A percentile compares a stretch with the other conserved stretches of the same genome.
Conservation (phyloP, 2,888 invertebrate genomes). For the Chydorus sphaericus region DNA sequence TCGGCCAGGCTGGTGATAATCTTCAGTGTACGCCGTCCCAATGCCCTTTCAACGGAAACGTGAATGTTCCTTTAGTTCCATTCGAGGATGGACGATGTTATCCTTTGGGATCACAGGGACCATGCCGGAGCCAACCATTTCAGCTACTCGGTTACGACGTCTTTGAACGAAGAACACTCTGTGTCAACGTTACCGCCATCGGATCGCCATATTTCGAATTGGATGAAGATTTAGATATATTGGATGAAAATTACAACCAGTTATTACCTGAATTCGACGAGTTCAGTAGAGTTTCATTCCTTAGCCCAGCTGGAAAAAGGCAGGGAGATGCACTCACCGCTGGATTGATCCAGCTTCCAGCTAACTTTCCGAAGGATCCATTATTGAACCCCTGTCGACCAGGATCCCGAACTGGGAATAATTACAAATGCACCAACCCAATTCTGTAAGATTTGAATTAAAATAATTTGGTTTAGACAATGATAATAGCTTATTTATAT, state of each 20-base stretch:
- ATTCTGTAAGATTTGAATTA: background rate
- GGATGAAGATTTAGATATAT: background rate
- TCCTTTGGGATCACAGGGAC: constrained; percentile 7
- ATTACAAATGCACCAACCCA: constrained; percentile 11
- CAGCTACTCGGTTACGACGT: background rate
- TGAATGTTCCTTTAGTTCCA: too few species aligned
- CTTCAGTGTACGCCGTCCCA: background rate
- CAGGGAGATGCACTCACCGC: background rate
- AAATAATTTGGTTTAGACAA: background rate
- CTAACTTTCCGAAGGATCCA: background rate
- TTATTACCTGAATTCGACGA: too few species aligned
- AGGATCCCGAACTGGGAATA: constrained; percentile 5
- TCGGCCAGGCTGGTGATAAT: background rate
- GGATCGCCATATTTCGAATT: background rate
- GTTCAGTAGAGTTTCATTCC: too few species aligned
- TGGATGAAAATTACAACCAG: background rate
- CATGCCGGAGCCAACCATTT: constrained; percentile 4
- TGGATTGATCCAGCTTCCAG: background rate
- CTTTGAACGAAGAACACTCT: background rate
- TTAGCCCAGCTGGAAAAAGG: too few species aligned
- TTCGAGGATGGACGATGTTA: constrained; percentile 9
- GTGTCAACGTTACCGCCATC: background rate
- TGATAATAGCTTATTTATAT: too few species aligned
- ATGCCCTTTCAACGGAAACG: background rate
- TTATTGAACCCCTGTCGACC: constrained; percentile 1